Base-by-base conservation (phyloP, 37 sponge, comb jelly and placozoan genomes). In the Aphrocallistes beatrix region DNA sequence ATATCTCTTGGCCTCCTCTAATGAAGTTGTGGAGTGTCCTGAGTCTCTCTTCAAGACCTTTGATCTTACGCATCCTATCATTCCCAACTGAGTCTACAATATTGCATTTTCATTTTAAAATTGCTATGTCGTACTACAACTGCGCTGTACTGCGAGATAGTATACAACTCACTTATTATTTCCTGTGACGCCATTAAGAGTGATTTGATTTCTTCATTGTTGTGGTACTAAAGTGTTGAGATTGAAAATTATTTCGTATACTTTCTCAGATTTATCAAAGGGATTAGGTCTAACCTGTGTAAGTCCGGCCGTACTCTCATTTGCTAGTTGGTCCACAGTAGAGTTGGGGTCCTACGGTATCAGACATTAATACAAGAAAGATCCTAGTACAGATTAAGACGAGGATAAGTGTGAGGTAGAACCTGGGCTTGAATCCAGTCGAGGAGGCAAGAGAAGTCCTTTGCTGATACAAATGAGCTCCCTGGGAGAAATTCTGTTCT, bases 311-410 rank as follows among this genome's bases (percentile, higher is more conserved):
- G 10, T 21, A 30, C 75, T 60, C 21, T 60, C 75, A 8, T 60
- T 30, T 25, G 75, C 75, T 30, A 60, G 75, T 30, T 60, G 75
- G 25, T 28, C 75, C 10, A 60, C 17, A 60, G 75, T 19, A 19
- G 75, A 60, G 34, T 60, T 60, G n/a, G 75, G 75, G 34, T 60
- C 75, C 75, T 60, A 60, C n/a, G n/a, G n/a, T n/a, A n/a, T n/a
- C n/a, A n/a, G 17, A 47, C 13, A 47, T 47, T 21, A 21, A 47
- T 17, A 47, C 13, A 47, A 47, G 13, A 47, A 47, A 47, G 17
- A 47, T 47, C 13, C 49, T 21, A 17, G 17, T 17, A 47, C 49
- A 21, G 17, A 21, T 47, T 17, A 47, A 17, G 17, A 21, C 17
- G 17, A 47, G 17, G 49, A 47, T 21, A 60, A 1, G 8, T 60